Evolutionary conservation across 2,888 invertebrate species (phyloP).

Genomic region (Morpho deidamia): DNA sequence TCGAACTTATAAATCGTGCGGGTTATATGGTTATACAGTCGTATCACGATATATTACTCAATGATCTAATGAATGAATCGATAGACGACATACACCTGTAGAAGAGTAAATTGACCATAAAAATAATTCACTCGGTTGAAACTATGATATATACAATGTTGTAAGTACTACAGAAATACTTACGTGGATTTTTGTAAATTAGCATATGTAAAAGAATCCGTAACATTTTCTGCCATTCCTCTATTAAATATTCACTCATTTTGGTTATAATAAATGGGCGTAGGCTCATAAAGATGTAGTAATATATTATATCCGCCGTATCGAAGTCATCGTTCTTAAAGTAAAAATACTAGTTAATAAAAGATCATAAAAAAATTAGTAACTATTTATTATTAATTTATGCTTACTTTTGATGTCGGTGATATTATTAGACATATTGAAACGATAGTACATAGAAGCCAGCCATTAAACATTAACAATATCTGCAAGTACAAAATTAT

Average conservation of each 20-base stretch:
- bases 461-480: slow-evolving; percentile 45
- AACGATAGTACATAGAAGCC: slow-evolving; percentile 46
- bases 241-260: slow-evolving; percentile 41
- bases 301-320: slow-evolving; percentile 36
- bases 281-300: slow-evolving; percentile 37
- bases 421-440: slow-evolving; percentile 47
- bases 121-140: neutral
- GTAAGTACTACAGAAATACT: slow-evolving; percentile 9
- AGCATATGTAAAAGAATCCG: slow-evolving; percentile 37
- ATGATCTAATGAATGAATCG: too few species aligned
- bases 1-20: too few species aligned
- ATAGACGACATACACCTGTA: too few species aligned
- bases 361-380: neutral
- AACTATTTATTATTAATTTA: neutral
- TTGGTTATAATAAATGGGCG: slow-evolving; percentile 44
- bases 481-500: slow-evolving; percentile 34
- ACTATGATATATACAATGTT: neutral
- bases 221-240: slow-evolving; percentile 38
- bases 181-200: slow-evolving; percentile 36
- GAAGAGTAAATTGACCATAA: too few species aligned
- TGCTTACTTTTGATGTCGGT: slow-evolving; percentile 44
- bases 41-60: too few species aligned
- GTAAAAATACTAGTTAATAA: neutral
- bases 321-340: slow-evolving; percentile 38
- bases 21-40: too few species aligned